phyloP scores from a whole-genome alignment of 64 coral and sea anemone species.

The Trachythela sp. region DNA sequence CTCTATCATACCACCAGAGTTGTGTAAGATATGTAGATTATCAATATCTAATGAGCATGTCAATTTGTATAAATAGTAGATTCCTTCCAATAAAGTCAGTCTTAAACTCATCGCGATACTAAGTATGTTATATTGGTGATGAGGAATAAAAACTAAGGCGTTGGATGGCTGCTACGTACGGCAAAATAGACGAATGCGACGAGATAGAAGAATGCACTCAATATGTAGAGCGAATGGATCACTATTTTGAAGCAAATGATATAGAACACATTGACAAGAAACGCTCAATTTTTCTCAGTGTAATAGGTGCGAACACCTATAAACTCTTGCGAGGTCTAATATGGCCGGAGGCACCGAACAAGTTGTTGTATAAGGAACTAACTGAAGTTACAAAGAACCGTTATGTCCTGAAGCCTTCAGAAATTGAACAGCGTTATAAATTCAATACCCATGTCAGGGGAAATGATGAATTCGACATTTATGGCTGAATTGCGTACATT shows the following conservation, averaged over 20 bases:
- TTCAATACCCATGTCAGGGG: background rate
- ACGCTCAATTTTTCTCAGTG: background rate
- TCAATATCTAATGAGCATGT: too few species aligned
- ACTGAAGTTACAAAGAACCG: background rate
- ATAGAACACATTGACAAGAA: background rate
- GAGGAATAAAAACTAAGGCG: background rate
- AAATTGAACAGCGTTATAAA: too few species aligned
- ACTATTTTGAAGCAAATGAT: background rate
- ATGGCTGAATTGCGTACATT: slow-evolving; percentile 3
- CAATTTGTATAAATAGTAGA: too few species aligned
- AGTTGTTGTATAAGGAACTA: slow-evolving; percentile 16
- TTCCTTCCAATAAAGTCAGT: too few species aligned
- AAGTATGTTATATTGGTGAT: background rate
- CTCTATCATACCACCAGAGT: too few species aligned
- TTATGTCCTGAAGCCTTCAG: slow-evolving; percentile 1
- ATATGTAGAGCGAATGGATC: background rate
- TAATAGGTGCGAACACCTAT: background rate
- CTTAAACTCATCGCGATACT: too few species aligned
- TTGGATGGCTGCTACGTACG: background rate
- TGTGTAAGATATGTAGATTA: too few species aligned
- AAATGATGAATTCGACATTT: slow-evolving; percentile 9
- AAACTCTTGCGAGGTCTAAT: slow-evolving; percentile 1
- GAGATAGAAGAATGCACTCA: background rate
- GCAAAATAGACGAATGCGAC: background rate
- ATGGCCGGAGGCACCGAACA: background rate